Evolutionary conservation across 2,797 vertebrate genomes (phyloP).

Genomic region (Pangasius larnaudii): DNA sequence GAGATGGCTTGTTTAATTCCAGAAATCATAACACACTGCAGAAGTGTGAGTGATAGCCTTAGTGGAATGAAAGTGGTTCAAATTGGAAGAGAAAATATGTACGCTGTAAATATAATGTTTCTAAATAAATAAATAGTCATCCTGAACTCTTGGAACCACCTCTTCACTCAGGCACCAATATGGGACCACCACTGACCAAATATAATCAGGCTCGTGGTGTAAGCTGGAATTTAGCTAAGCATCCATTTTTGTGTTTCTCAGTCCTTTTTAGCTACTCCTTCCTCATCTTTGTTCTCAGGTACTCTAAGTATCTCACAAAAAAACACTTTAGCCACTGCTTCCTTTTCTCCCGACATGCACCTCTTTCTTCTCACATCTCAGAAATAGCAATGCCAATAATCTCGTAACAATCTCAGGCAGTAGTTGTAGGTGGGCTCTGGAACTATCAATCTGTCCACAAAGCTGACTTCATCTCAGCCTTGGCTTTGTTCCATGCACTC

Average conservation of each 20-base stretch:
- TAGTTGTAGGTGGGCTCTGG: slow-evolving; percentile 15
- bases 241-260: no score
- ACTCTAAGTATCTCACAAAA: not conserved
- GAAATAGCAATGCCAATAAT: slow-evolving; percentile 3
- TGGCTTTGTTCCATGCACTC: slow-evolving; percentile 24
- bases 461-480: slow-evolving; percentile 19
- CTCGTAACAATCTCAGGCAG: slow-evolving; percentile 13
- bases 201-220: not conserved
- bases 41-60: not conserved
- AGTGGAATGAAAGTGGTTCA: not conserved
- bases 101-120: not conserved
- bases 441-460: slow-evolving; percentile 25
- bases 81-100: not conserved
- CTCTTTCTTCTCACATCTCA: not conserved
- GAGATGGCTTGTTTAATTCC: slow-evolving; percentile 52
- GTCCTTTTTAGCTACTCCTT: not conserved
- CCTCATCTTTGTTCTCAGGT: not conserved
- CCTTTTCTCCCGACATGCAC: not conserved
- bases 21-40: slow-evolving; percentile 9
- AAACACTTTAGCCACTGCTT: not conserved
- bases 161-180: not conserved
- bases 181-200: not conserved
- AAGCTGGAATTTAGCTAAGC: not conserved
- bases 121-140: not conserved
- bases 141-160: not conserved